A percentile compares a stretch with the other conserved stretches of the same genome.
Evolutionary conservation across 2,888 invertebrate genomes (phyloP).

Genomic region (Nomada fucata): DNA sequence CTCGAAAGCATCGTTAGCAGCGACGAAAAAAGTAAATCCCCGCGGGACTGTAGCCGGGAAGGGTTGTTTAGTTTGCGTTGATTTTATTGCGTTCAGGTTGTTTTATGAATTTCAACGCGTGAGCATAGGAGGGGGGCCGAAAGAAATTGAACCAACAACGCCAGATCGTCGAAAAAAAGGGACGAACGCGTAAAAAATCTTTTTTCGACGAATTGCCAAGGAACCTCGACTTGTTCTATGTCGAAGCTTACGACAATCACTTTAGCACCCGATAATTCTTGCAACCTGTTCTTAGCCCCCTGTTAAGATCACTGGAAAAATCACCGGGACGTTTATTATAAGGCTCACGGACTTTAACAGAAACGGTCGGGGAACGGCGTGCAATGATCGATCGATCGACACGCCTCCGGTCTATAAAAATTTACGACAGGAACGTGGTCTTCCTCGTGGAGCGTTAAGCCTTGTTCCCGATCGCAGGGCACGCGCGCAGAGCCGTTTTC

Average conservation of each 20-base stretch:
- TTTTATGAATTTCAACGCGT: not conserved
- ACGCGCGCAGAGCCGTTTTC: slow-evolving; percentile 33
- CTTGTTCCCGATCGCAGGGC: slow-evolving; percentile 31
- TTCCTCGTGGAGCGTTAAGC: slow-evolving; percentile 9
- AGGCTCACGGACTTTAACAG: not conserved
- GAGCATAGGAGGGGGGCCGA: too few species aligned
- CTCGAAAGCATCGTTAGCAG: slow-evolving; percentile 13
- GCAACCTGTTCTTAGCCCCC: too few species aligned
- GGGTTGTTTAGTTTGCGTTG: not conserved
- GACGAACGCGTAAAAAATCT: too few species aligned
- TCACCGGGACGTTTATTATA: too few species aligned
- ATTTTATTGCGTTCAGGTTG: not conserved
- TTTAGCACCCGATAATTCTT: too few species aligned
- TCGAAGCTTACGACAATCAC: too few species aligned
- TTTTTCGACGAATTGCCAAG: too few species aligned
- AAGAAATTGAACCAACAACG: too few species aligned
- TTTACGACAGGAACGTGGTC: slow-evolving; percentile 14
- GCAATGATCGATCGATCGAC: slow-evolving; percentile 28
- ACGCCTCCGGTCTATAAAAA: slow-evolving; percentile 36
- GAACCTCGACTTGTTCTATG: too few species aligned
- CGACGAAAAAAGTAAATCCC: slow-evolving; percentile 28
- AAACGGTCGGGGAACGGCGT: not conserved
- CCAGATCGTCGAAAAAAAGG: too few species aligned
- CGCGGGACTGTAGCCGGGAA: not conserved
- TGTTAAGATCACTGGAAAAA: too few species aligned